phyloP scores from a whole-genome alignment of 1,140 invertebrate genomes.

The Yoshiicerus persimilis region DNA sequence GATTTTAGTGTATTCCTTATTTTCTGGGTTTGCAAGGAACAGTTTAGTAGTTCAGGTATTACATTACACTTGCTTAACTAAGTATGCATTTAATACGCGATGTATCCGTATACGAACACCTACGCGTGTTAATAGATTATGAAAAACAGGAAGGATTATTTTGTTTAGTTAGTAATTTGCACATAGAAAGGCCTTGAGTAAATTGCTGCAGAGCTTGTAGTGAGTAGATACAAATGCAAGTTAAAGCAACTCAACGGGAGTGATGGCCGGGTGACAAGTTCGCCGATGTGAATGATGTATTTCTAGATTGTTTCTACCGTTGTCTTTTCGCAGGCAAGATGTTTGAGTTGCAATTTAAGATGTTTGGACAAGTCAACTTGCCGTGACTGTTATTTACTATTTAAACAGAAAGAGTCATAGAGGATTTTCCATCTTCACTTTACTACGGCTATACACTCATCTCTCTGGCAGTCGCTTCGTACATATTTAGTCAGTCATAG shows the following conservation, averaged over 20 bases:
- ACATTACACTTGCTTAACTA: too few relatives aligned
- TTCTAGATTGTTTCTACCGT: constrained; percentile 34
- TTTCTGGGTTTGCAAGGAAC: too few relatives aligned
- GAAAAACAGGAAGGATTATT: not conserved
- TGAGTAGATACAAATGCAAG: not conserved
- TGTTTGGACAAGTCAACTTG: constrained; percentile 47
- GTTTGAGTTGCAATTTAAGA: constrained; percentile 47
- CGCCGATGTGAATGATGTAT: constrained; percentile 26
- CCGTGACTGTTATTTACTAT: constrained; percentile 42
- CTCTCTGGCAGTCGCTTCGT: not conserved
- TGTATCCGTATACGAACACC: too few relatives aligned
- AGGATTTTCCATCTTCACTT: not conserved
- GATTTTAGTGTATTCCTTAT: too few relatives aligned
- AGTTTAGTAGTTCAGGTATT: too few relatives aligned
- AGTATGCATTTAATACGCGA: too few relatives aligned
- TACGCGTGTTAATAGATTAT: not conserved
- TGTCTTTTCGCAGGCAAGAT: constrained; percentile 37
- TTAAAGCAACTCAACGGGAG: not conserved
- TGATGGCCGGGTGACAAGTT: constrained; percentile 15
- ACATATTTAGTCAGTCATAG: not conserved
- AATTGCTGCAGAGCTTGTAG: not conserved
- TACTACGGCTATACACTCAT: not conserved
- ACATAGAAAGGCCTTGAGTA: not conserved
- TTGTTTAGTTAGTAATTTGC: not conserved
- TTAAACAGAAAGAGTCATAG: constrained; percentile 37